Evolutionary conservation across 2,113 vertebrate species (phyloP).

Genomic region (Neodontobutis hainanensis): DNA sequence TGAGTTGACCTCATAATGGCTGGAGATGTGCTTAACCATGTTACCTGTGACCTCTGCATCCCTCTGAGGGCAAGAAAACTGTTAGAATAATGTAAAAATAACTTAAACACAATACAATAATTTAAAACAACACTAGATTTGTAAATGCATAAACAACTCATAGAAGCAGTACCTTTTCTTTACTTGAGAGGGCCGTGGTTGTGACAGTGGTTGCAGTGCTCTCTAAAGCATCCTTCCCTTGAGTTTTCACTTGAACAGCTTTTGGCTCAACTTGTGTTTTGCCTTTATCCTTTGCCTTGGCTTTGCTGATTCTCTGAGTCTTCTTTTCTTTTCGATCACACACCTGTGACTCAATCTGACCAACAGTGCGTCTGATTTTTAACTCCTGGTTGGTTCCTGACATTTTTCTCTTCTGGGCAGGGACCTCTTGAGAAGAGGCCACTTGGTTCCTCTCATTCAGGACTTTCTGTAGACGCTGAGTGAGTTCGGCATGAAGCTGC

Average conservation of each 20-base stretch:
- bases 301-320: neutral
- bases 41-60: constrained; percentile 44
- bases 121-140: too few relatives aligned
- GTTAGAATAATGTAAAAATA: neutral
- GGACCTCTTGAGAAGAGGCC: neutral
- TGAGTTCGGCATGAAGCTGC: constrained; percentile 61
- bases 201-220: constrained; percentile 3
- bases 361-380: constrained; percentile 10
- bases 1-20: constrained; percentile 54
- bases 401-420: neutral
- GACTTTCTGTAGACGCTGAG: constrained; percentile 56
- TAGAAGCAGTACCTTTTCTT: constrained; percentile 53
- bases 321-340: constrained; percentile 15
- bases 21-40: constrained; percentile 74
- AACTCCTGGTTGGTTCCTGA: neutral
- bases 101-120: neutral
- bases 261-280: constrained; percentile 9
- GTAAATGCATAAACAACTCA: neutral
- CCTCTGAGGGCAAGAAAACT: constrained; percentile 42
- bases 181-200: constrained; percentile 17
- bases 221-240: constrained; percentile 18
- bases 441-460: constrained; percentile 44
- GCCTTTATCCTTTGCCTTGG: constrained; percentile 24
- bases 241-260: constrained; percentile 4
- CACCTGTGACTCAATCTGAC: neutral